These are phyloP conservation scores for Cryptotis parvus DNA, from an alignment of 2,113 vertebrate species.

Conservation along the genomic window DNA sequence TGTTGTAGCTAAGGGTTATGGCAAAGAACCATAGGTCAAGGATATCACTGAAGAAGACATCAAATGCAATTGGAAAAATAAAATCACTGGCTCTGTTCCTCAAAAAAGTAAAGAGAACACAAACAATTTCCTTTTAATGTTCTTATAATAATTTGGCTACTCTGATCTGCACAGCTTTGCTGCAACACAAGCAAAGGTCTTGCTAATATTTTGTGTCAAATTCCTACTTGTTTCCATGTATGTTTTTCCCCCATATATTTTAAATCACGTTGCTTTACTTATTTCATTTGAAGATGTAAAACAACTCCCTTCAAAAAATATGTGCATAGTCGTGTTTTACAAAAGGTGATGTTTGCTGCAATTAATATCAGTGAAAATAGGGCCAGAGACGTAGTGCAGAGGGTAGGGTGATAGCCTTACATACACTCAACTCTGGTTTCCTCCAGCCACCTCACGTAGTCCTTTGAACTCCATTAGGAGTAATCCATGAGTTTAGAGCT, in stretches of 20 bases:
- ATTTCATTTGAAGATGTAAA: background rate
- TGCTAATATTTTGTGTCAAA: background rate
- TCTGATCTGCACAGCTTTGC: background rate
- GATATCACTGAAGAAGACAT: too few species aligned
- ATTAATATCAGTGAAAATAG: background rate
- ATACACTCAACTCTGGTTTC: too few species aligned
- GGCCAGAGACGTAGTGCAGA: too few species aligned
- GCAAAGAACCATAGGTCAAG: too few species aligned
- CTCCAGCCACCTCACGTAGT: too few species aligned
- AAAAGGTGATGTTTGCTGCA: background rate
- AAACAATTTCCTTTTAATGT: conserved; percentile 9
- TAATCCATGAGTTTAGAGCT: too few species aligned
- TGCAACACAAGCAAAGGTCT: background rate
- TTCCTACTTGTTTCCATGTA: background rate
- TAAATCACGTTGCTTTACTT: background rate
- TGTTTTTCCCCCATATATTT: background rate
- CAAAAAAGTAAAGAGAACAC: too few species aligned
- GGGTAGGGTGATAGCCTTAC: too few species aligned
- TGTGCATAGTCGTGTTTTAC: background rate
- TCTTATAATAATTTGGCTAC: conserved; percentile 3
- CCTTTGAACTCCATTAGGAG: too few species aligned
- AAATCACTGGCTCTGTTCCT: too few species aligned
- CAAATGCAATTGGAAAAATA: too few species aligned
- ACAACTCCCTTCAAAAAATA: background rate
- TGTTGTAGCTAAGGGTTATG: too few species aligned